These are phyloP conservation scores for Sitodiplosis mosellana DNA, from an alignment of 1,140 invertebrate genomes.

Conservation along the genomic window DNA sequence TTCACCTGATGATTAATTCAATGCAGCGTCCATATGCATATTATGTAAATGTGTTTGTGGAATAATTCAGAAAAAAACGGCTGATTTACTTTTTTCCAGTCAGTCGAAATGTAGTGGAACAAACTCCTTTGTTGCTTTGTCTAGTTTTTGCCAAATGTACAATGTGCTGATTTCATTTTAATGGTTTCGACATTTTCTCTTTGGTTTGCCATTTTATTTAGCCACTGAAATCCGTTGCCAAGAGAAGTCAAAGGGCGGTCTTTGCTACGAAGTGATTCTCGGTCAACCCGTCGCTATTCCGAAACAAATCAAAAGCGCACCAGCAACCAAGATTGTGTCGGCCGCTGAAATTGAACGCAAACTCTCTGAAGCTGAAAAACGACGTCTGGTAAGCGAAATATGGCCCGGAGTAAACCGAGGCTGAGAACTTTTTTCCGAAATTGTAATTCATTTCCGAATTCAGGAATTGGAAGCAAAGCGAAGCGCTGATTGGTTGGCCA, in stretches of 20 bases:
- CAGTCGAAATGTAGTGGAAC: too few relatives aligned
- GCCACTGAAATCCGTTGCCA: constrained; percentile 76
- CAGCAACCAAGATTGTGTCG: constrained; percentile 40
- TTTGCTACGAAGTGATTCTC: constrained; percentile 85
- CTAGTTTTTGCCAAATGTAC: too few relatives aligned
- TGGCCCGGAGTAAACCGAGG: too few relatives aligned
- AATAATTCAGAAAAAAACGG: too few relatives aligned
- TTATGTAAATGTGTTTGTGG: too few relatives aligned
- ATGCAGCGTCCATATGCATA: too few relatives aligned
- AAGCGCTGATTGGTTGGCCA: constrained; percentile 58
- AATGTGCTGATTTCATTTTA: too few relatives aligned
- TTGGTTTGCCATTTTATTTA: constrained; percentile 23
- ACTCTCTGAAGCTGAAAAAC: constrained; percentile 75
- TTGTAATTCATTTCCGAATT: too few relatives aligned
- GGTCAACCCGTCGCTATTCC: constrained; percentile 52
- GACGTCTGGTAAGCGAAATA: constrained; percentile 56
- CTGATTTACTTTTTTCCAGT: too few relatives aligned
- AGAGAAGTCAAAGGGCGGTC: constrained; percentile 71
- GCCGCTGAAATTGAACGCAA: constrained; percentile 78
- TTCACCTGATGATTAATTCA: too few relatives aligned
- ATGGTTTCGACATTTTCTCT: too few relatives aligned
- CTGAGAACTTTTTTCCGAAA: background rate
- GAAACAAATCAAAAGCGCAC: constrained; percentile 37
- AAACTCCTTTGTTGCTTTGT: too few relatives aligned
- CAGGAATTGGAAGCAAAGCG: constrained; percentile 69